Percentiles rank a stretch among this genome's conserved stretches.
Evolutionary conservation across 2,113 vertebrate genomes (phyloP).

Genomic region (Gasterosteus aculeatus): DNA sequence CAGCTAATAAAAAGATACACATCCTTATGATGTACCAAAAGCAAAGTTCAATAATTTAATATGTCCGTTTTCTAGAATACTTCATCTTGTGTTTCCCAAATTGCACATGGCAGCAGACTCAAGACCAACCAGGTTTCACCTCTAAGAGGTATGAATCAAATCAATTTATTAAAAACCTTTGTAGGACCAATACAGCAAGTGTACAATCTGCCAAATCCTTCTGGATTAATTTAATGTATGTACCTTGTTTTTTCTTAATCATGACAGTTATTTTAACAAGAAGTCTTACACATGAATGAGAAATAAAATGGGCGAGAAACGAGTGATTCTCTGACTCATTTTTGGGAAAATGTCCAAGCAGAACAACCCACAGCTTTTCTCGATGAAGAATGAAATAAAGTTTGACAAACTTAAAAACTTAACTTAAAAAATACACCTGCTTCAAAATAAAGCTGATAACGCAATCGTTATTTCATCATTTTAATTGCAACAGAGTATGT

Average conservation of each 20-base stretch:
- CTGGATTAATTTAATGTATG: slow-evolving; percentile 5
- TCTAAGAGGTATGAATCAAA: slow-evolving; percentile 44
- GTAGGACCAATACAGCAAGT: slow-evolving; percentile 33
- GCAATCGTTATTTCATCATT: slow-evolving; percentile 9
- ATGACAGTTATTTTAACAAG: background rate
- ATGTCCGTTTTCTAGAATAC: background rate
- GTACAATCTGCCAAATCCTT: slow-evolving; percentile 32
- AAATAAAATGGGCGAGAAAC: slow-evolving; percentile 8
- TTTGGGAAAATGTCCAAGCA: slow-evolving; percentile 28
- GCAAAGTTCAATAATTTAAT: background rate
- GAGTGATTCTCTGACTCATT: slow-evolving; percentile 32
- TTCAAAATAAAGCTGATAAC: slow-evolving; percentile 34
- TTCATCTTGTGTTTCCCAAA: background rate
- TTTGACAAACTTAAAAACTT: slow-evolving; percentile 1
- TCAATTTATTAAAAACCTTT: slow-evolving; percentile 61
- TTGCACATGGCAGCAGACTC: background rate
- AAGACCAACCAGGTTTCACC: slow-evolving; percentile 10
- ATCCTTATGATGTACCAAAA: background rate
- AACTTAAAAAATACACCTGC: slow-evolving; percentile 15
- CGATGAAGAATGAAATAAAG: background rate
- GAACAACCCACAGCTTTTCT: slow-evolving; percentile 35
- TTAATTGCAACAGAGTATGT: slow-evolving; percentile 1
- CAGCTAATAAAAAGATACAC: background rate
- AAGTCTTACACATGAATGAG: slow-evolving; percentile 21
- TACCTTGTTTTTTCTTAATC: slow-evolving; percentile 23